A percentile compares a stretch with the other conserved stretches of the same genome.
Evolutionary conservation across 2,888 invertebrate species (phyloP).

Genomic region (Chrysolina americana): DNA sequence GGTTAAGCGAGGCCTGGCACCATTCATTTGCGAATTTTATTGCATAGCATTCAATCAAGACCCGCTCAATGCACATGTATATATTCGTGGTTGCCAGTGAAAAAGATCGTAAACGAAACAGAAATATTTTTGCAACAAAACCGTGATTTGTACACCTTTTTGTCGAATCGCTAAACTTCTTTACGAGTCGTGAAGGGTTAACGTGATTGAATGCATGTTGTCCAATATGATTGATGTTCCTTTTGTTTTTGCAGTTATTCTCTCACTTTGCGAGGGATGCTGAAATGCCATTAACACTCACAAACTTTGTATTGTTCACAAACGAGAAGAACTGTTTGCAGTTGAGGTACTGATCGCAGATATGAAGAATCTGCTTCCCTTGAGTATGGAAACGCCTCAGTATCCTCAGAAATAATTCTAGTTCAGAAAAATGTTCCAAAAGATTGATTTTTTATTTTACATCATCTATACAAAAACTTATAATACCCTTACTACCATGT

Average conservation of each 20-base stretch:
- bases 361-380: too few species aligned
- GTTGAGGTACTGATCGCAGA: too few species aligned
- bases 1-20: background rate
- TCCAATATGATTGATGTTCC: conserved; percentile 22
- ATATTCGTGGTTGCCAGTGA: background rate
- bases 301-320: background rate
- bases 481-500: too few species aligned
- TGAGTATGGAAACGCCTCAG: too few species aligned
- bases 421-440: too few species aligned
- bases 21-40: background rate
- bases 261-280: background rate
- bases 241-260: conserved; percentile 13
- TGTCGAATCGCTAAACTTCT: conserved; percentile 15
- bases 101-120: background rate
- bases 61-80: background rate
- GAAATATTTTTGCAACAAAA: conserved; percentile 18
- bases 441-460: too few species aligned
- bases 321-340: background rate
- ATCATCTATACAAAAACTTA: too few species aligned
- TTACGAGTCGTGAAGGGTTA: conserved; percentile 24
- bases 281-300: conserved; percentile 3
- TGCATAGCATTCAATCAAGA: conserved; percentile 2
- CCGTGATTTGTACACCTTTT: conserved; percentile 25
- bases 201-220: conserved; percentile 26
- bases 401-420: too few species aligned